Conservation (phyloP, 2,888 invertebrate species). For the Hydrotaea cyrtoneurina region DNA sequence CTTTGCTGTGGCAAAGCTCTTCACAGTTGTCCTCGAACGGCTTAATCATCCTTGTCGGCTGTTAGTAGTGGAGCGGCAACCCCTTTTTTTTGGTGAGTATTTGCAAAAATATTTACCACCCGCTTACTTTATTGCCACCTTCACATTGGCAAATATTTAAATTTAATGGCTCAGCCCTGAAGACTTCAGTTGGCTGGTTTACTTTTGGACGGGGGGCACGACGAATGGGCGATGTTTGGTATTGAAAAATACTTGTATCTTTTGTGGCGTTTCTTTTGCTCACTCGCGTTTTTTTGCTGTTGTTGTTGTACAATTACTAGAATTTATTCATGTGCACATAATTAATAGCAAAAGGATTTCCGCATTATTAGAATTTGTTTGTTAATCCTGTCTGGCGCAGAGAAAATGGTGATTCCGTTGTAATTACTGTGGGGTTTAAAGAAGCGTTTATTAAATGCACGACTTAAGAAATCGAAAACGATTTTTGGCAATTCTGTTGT, state of each 20-base stretch:
- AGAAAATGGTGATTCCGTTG: slow-evolving; percentile 9
- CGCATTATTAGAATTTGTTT: slow-evolving; percentile 66
- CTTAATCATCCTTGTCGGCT: slow-evolving; percentile 25
- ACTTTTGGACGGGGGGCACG: neutral
- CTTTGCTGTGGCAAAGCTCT: neutral
- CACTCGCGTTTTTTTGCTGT: slow-evolving; percentile 34
- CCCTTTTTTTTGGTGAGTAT: slow-evolving; percentile 50
- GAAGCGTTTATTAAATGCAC: too few species aligned
- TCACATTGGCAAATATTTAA: slow-evolving; percentile 41
- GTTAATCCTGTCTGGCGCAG: slow-evolving; percentile 58
- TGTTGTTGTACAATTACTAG: slow-evolving; percentile 62
- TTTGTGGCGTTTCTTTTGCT: slow-evolving; percentile 36
- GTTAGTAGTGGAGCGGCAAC: slow-evolving; percentile 37
- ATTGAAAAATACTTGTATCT: slow-evolving; percentile 34
- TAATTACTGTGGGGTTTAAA: neutral
- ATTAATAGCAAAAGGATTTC: slow-evolving; percentile 72
- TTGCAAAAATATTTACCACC: slow-evolving; percentile 57
- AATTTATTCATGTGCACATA: slow-evolving; percentile 72
- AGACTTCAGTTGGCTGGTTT: neutral
- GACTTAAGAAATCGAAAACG: too few species aligned
- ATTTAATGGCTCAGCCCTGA: neutral
- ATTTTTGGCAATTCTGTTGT: too few species aligned
- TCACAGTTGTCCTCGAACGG: slow-evolving; percentile 36
- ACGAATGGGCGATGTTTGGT: neutral
- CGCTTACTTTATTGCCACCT: slow-evolving; percentile 61